Conservation (phyloP, 2,888 invertebrate species). For the Candidula unifasciata region DNA sequence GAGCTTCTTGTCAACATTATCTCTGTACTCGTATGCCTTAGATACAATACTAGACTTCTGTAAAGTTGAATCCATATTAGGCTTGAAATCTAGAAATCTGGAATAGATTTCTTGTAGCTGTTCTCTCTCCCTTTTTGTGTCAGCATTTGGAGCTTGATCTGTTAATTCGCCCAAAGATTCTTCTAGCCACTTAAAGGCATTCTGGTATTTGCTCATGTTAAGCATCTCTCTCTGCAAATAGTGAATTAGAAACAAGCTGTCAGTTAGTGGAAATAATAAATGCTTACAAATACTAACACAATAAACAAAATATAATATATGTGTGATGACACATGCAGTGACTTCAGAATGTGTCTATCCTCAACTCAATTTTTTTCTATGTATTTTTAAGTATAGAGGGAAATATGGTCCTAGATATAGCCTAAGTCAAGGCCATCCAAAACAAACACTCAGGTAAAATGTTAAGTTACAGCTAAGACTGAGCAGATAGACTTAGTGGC, state of each 20-base stretch:
- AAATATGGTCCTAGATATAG: too few species aligned
- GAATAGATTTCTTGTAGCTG: constrained; percentile 86
- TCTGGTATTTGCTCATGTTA: constrained; percentile 77
- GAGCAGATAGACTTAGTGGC: too few species aligned
- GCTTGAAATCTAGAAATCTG: constrained; percentile 87
- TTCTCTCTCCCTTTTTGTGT: constrained; percentile 88
- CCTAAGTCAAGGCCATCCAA: too few species aligned
- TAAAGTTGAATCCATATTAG: constrained; percentile 94
- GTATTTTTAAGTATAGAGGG: too few species aligned
- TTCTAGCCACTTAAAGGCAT: constrained; percentile 96
- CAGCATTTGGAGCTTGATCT: constrained; percentile 88
- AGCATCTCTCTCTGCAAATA: constrained; percentile 67
- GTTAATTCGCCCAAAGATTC: constrained; percentile 92
- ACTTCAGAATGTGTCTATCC: too few species aligned
- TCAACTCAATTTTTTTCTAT: too few species aligned
- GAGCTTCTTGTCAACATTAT: constrained; percentile 91
- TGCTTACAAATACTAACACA: background rate
- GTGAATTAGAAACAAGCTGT: too few species aligned
- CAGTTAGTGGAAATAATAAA: background rate
- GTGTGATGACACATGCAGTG: too few species aligned
- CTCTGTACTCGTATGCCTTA: constrained; percentile 89
- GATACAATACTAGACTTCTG: constrained; percentile 94
- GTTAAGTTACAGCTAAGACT: too few species aligned
- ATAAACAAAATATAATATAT: too few species aligned
- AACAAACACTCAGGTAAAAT: too few species aligned